phyloP scores from a whole-genome alignment of 2,113 vertebrate genomes.

The Condylura cristata region DNA sequence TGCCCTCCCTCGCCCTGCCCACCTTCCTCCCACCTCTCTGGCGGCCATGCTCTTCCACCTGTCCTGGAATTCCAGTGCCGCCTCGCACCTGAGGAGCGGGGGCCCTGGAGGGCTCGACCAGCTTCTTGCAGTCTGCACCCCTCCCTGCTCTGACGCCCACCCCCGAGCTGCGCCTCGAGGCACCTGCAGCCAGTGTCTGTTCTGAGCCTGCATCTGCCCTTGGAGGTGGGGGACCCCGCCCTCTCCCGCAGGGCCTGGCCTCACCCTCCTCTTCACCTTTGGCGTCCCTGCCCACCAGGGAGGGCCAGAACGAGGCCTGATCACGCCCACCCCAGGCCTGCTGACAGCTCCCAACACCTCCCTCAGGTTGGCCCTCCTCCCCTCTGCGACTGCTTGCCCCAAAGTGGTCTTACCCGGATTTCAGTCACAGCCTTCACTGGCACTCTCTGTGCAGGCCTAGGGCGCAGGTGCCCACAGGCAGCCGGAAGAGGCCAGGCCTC shows the following conservation, averaged over 20 bases:
- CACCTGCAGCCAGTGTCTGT: too few species aligned
- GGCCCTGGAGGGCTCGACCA: background rate
- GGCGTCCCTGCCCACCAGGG: background rate
- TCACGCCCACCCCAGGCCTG: background rate
- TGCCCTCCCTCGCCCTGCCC: too few species aligned
- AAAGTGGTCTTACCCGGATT: background rate
- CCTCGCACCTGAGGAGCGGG: rapidly evolving
- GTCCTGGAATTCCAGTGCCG: background rate
- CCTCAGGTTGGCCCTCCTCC: background rate
- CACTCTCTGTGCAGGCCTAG: background rate
- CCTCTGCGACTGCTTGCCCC: background rate
- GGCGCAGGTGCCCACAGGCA: background rate
- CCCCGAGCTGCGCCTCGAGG: rapidly evolving
- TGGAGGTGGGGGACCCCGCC: too few species aligned
- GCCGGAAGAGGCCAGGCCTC: background rate
- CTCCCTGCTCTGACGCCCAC: background rate
- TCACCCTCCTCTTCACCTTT: rapidly evolving
- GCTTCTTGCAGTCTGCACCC: background rate
- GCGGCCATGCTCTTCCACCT: background rate
- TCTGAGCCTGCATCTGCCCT: background rate
- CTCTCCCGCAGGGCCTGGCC: too few species aligned
- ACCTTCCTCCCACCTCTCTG: background rate
- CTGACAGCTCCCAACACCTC: rapidly evolving
- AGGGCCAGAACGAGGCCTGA: background rate
- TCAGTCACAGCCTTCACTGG: background rate